These are phyloP conservation scores for Pavo muticus DNA, from an alignment of 2,113 vertebrate species.

Conservation along the genomic window DNA sequence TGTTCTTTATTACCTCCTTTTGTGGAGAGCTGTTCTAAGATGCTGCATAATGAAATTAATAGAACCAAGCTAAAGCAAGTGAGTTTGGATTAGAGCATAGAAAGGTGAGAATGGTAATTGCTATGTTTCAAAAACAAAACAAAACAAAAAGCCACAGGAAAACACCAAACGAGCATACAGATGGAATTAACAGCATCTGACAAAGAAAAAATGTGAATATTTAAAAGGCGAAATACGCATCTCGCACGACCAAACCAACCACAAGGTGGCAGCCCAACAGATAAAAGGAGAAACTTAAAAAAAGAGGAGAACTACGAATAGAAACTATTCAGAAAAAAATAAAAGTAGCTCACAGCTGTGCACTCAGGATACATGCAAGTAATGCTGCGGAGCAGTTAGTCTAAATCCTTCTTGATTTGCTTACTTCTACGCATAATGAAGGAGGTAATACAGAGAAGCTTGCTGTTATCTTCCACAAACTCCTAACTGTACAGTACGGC, in stretches of 20 bases:
- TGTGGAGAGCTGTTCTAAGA: background rate
- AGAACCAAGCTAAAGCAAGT: background rate
- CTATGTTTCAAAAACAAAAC: background rate
- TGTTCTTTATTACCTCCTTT: background rate
- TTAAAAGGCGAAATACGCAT: background rate
- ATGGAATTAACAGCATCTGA: background rate
- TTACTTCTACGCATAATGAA: background rate
- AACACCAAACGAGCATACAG: background rate
- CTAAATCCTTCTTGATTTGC: background rate
- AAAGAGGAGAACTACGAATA: fast-evolving
- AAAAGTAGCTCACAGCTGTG: background rate
- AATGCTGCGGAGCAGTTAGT: background rate
- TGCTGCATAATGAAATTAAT: background rate
- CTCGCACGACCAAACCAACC: background rate
- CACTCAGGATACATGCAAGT: background rate
- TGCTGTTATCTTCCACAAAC: background rate
- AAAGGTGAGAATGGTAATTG: background rate
- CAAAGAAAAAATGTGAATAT: background rate
- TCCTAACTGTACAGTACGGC: background rate
- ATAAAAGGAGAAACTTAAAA: background rate
- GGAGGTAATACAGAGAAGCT: background rate
- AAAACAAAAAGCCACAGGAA: background rate
- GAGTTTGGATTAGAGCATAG: background rate
- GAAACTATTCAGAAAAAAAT: background rate
- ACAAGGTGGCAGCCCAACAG: conserved; percentile 44